These are phyloP conservation scores for Linepithema humile DNA, from an alignment of 1,140 invertebrate genomes.

Conservation along the genomic window DNA sequence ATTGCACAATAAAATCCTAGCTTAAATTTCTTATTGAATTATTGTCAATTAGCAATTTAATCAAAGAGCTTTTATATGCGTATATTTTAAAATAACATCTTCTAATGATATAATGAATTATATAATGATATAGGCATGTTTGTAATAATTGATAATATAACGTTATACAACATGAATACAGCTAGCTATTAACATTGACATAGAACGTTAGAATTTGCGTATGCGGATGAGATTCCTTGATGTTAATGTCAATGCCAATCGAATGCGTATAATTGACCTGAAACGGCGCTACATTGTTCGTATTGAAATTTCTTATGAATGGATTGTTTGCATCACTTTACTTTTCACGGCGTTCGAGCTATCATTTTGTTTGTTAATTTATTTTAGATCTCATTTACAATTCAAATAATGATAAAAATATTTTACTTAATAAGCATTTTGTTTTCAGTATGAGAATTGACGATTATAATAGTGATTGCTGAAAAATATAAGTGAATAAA, in stretches of 20 bases:
- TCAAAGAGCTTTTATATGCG: not conserved
- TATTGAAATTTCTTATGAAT: not conserved
- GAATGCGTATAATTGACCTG: conserved; percentile 7
- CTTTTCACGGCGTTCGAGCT: not conserved
- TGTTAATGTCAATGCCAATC: conserved; percentile 31
- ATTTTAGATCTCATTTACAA: not conserved
- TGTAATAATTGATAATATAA: not conserved
- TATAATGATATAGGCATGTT: no score
- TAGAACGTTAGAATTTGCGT: not conserved
- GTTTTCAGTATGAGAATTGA: not conserved
- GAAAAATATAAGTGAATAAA: not conserved
- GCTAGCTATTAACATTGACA: not conserved
- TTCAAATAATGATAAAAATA: not conserved
- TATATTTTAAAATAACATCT: not conserved
- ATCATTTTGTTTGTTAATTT: not conserved
- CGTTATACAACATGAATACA: not conserved
- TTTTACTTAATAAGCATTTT: not conserved
- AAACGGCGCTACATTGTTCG: not conserved
- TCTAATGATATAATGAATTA: no score
- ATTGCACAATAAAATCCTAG: not conserved
- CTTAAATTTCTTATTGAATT: not conserved
- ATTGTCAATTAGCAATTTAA: not conserved
- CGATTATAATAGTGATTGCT: not conserved
- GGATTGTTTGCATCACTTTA: not conserved
- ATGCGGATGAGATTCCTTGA: not conserved